Conservation (phyloP, 2,888 invertebrate species). For the Acronicta leporina region DNA sequence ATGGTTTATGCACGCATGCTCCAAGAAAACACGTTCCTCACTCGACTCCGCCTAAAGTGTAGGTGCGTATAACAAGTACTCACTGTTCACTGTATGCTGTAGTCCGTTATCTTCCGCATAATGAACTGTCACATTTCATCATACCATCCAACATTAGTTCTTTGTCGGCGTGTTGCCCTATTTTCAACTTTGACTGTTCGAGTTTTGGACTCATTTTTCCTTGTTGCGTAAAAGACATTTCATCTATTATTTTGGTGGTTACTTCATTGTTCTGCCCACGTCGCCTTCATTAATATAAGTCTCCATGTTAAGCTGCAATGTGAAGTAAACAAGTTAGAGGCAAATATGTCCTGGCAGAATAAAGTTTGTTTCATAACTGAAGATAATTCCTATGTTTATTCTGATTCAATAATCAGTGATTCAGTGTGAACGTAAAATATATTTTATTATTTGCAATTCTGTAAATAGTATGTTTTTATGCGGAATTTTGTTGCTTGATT, state of each 20-base stretch:
- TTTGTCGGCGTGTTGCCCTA: slow-evolving; percentile 39
- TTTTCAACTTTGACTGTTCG: slow-evolving; percentile 38
- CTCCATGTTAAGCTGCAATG: slow-evolving; percentile 51
- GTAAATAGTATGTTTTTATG: neutral
- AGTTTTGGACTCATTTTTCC: slow-evolving; percentile 30
- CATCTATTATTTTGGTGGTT: slow-evolving; percentile 55
- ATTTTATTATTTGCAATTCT: neutral
- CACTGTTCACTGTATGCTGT: slow-evolving; percentile 47
- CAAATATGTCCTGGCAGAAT: slow-evolving; percentile 34
- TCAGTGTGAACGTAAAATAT: neutral
- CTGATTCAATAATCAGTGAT: neutral
- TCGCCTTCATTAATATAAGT: slow-evolving; percentile 44
- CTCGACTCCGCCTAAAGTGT: slow-evolving; percentile 53
- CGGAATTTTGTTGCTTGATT: no score
- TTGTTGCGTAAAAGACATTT: slow-evolving; percentile 28
- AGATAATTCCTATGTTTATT: slow-evolving; percentile 1
- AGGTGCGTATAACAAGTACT: slow-evolving; percentile 54
- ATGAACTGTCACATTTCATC: slow-evolving; percentile 62
- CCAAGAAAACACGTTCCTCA: slow-evolving; percentile 65
- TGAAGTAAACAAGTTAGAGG: slow-evolving; percentile 42
- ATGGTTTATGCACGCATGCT: slow-evolving; percentile 80
- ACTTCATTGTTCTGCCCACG: slow-evolving; percentile 44
- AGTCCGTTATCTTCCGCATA: slow-evolving; percentile 60
- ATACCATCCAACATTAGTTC: slow-evolving; percentile 57
- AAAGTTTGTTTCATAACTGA: slow-evolving; percentile 15